Base-by-base conservation (phyloP, 2,797 vertebrate genomes). In the Artibeus jamaicensis region DNA sequence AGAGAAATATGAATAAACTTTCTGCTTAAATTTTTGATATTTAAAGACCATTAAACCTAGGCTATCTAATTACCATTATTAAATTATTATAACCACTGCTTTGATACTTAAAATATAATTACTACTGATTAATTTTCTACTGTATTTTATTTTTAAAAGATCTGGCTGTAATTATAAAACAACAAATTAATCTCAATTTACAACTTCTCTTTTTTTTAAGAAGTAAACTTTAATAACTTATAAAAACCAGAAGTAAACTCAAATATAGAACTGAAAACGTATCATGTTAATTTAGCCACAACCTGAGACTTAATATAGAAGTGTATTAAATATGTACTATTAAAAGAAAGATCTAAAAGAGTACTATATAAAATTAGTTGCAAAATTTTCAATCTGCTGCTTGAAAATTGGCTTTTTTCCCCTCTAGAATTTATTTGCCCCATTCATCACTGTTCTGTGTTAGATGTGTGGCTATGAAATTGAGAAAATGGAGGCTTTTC, bases 401-500 rank as follows among this genome's bases (percentile, higher is more conserved):
- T 92, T 95, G 85, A 82, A 97, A 97, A 91, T 59, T 76, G 71
- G 55, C 76, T 86, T 71, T 55, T 32, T 32, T 0, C 22, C 44
- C 39, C 73, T 76, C 76, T 93, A 53, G 86, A 97, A 97, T 22
- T 74, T 93, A 34, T 62, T 53, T 92, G 89, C 73, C 50, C 73
- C 86, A 94, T 53, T 0, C 50, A 94, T 48, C 85, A 11, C 3
- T 95, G 55, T 94, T 53, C 29, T 79, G 19, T 92, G 77, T 95
- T 48, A 95, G 83, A 92, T 89, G 18, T 44, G 9, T 95, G 97
- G 78, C 96, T 98, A 90, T 97, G 93, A 97, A 94, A 26, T 90
- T 91, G 86, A 11, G 73, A 95, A 94, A 79, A 96, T 97, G 97
- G 96, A 97, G 97, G 86, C 97, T 98, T 95, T 79, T 85, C 97